Conservation (phyloP, 1,140 invertebrate genomes). For the Drosophila jambulina region DNA sequence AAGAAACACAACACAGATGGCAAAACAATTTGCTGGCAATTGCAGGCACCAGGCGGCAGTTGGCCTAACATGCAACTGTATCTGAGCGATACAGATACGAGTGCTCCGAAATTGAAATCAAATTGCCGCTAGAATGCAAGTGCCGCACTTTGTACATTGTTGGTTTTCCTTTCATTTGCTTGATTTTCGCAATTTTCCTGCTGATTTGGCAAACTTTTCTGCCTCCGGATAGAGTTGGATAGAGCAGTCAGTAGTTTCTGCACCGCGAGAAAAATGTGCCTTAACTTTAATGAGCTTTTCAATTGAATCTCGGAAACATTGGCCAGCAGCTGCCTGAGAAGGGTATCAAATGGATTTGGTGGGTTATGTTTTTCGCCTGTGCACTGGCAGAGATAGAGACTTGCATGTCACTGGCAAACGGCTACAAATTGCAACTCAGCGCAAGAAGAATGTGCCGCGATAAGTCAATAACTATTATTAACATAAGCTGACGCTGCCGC, state of each 20-base stretch:
- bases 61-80: conserved; percentile 51
- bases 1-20: conserved; percentile 39
- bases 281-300: neutral
- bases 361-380: neutral
- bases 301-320: neutral
- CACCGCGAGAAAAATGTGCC: conserved; percentile 1
- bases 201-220: conserved; percentile 66
- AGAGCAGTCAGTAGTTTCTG: conserved; percentile 7
- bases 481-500: conserved; percentile 27
- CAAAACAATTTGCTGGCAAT: conserved; percentile 42
- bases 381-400: conserved; percentile 27
- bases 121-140: conserved; percentile 73
- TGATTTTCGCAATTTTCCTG: conserved; percentile 56
- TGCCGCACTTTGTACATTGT: conserved; percentile 38
- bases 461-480: conserved; percentile 80
- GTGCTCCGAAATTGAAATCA: conserved; percentile 63
- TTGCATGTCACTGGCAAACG: conserved; percentile 56
- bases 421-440: conserved; percentile 61
- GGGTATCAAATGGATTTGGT: neutral
- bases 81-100: conserved; percentile 39
- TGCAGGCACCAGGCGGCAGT: conserved; percentile 45
- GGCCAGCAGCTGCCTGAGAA: neutral
- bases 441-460: conserved; percentile 71
- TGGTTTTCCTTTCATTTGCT: conserved; percentile 46
- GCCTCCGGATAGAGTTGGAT: conserved; percentile 10